Base-by-base conservation (phyloP, 1,140 invertebrate genomes). In the Melipona quadrifasciata region DNA sequence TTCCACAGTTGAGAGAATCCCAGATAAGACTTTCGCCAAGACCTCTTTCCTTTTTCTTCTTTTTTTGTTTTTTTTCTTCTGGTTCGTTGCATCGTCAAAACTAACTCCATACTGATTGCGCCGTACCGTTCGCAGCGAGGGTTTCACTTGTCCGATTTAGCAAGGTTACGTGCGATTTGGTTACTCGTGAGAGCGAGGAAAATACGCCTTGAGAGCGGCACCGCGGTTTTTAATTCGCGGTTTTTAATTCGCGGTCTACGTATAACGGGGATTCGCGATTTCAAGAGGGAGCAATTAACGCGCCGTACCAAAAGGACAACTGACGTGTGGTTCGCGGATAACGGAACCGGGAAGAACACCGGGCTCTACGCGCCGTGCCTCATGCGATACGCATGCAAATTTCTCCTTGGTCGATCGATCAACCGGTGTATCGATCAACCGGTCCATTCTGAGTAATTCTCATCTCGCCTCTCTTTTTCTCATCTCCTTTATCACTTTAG, bases 251-350 rank as follows among this genome's bases (percentile, higher is more conserved):
- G 84, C 34, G 57, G 47, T 47, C 51, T 76, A 57, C 31, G 81
- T 89, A n/a, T n/a, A 89, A 89, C 88, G 85, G 87, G 85, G 67
- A 31, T 58, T 80, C 75, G 78, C 65, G 82, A 85, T 89, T 89
- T 89, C 85, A 82, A 83, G 24, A 85, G 85, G 58, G 80, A 81
- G 87, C 88, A 92, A 92, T 92, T 92, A 92, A 89, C 88, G 84
- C 75, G 86, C 87, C 90, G 91, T 92, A 91, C 92, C 91, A 89
- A 91, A 92, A 91, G 87, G 90, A 92, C 91, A 89, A 84, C 72
- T 86, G 82, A 86, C 89, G 76, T 75, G 83, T 85, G 88, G 34
- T 91, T 88, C 86, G 80, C 71, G 86, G 78, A 80, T 92, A 92
- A 92, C 91, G 91, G 91, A 87, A 90, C 87, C 64, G 47, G 57